Base-by-base conservation (phyloP, 2,888 invertebrate genomes). In the Chrysomela aeneicollis region DNA sequence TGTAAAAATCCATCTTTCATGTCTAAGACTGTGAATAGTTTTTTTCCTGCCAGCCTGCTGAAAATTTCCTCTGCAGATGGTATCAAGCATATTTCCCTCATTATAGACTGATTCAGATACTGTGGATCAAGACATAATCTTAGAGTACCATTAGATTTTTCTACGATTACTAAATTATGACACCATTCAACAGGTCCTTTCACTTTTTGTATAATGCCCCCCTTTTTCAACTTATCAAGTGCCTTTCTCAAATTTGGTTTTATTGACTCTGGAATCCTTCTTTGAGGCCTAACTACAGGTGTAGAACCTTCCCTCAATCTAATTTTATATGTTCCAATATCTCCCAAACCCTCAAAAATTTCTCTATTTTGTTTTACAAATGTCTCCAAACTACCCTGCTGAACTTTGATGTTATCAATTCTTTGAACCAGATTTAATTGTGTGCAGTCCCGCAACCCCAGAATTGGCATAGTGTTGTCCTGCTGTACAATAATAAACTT, bases 1-100 rank as follows among this genome's bases (percentile, higher is more conserved):
- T 63, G 54, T 15, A 30, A 60, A 42, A 51, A 60, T n/a, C 52
- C 60, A 42, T 19, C 57, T 17, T 51, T 50, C 59, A 59, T 59
- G 26, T 59, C 59, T 18, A 51, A 30, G 4, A 59, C 59, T n/a
- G 59, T 59, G 19, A 59, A 59, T 18, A 15, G 35, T 18, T 51
- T n/a, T 51, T 59, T 60, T 8, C 35, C 50, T 15, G n/a, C 15
- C 6, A 49, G 19, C 17, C 19, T 49, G 17, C 18, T 9, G 9
- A 19, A 12, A 9, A 49, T 49, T 49, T 17, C 49, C 17, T 49
- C 49, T 17, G 17, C n/a, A 17, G 49, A 49, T 17, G n/a, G 49
- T 17, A 49, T 49, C 6, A 17, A 49, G 17, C 17, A 49, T 9
- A 8, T 17, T 17, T 49, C 49, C 9, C 49, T 12, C 17, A 49